These are phyloP conservation scores for Pelobates fuscus DNA, from an alignment of 2,113 vertebrate species.

Conservation along the genomic window DNA sequence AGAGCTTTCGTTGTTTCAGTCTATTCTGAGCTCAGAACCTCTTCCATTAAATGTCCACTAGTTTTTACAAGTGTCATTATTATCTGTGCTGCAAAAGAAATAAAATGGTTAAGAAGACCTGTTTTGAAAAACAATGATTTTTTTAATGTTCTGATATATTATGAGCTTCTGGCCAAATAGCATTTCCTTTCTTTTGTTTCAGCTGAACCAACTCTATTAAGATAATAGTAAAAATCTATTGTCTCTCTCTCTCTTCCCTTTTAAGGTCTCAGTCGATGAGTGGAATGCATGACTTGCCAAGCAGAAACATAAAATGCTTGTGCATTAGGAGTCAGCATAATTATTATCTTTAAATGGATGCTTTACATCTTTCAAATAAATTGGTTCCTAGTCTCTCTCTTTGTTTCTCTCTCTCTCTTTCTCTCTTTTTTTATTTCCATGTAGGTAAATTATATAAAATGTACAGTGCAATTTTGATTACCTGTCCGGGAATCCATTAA, in stretches of 20 bases:
- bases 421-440: background rate
- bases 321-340: conserved; percentile 3
- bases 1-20: no score
- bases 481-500: no score
- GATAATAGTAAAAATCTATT: conserved; percentile 14
- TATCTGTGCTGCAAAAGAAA: no score
- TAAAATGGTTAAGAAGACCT: no score
- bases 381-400: no score
- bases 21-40: no score
- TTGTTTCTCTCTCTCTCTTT: conserved; percentile 4
- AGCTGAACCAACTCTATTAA: conserved; percentile 9
- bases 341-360: conserved; percentile 5
- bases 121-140: background rate
- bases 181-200: background rate
- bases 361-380: conserved; percentile 8
- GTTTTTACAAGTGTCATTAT: no score
- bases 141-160: background rate
- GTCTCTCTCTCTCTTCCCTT: background rate
- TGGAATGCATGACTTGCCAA: conserved; percentile 24
- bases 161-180: background rate
- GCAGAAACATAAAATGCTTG: background rate
- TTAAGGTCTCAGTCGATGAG: conserved; percentile 6
- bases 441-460: no score
- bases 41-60: no score
- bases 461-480: no score